Conservation (phyloP, 2,113 vertebrate genomes). For the Oreochromis tanganicae region DNA sequence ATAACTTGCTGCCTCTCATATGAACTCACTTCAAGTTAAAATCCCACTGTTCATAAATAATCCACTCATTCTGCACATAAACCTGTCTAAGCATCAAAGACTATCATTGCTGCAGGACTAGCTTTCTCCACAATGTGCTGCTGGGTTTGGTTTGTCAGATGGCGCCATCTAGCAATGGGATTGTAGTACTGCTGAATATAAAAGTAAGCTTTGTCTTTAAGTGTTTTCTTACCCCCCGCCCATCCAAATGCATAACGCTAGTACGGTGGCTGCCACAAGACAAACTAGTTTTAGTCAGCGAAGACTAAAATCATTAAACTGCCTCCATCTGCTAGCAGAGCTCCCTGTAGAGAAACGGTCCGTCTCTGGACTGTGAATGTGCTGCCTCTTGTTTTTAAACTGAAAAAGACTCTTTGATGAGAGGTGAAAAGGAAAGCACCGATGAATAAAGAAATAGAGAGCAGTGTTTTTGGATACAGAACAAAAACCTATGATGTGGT, state of each 20-base stretch:
- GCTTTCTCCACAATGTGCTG: rapidly evolving
- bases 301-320: background rate
- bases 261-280: rapidly evolving
- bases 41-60: rapidly evolving
- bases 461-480: background rate
- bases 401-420: background rate
- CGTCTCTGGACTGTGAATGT: rapidly evolving
- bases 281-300: background rate
- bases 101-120: rapidly evolving
- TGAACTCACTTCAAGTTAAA: rapidly evolving
- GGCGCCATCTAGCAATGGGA: background rate
- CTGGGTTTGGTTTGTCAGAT: rapidly evolving
- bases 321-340: background rate
- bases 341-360: background rate
- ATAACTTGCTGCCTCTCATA: rapidly evolving
- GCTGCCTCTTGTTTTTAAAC: rapidly evolving
- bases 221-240: rapidly evolving
- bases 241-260: rapidly evolving
- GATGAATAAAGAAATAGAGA: rapidly evolving
- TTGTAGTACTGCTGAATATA: background rate
- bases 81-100: rapidly evolving
- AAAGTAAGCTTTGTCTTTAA: rapidly evolving
- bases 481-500: rapidly evolving
- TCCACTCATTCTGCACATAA: rapidly evolving
- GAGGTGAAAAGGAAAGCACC: rapidly evolving